A percentile compares a stretch with the other conserved stretches of the same genome.
phyloP scores from a whole-genome alignment of 2,888 invertebrate species.

The Norana najaformis region DNA sequence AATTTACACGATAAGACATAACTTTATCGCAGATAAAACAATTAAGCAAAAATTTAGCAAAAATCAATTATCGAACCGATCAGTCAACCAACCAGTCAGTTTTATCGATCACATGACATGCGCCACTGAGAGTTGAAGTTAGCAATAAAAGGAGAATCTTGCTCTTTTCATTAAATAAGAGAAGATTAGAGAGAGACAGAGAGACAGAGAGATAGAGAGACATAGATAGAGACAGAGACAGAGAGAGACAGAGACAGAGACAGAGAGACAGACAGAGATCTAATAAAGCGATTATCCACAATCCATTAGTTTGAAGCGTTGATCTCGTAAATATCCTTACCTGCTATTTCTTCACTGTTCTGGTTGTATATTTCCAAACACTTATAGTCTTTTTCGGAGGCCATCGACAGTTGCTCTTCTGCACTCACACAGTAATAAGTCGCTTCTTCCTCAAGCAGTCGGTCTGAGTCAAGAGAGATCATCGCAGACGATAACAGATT shows the following conservation, averaged over 20 bases:
- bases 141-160: not conserved
- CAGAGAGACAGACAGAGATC: not conserved
- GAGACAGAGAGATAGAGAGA: not conserved
- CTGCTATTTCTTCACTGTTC: not conserved
- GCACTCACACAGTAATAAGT: not conserved
- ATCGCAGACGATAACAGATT: not conserved
- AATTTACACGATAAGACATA: too few species aligned
- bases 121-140: not conserved
- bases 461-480: not conserved
- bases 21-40: too few species aligned
- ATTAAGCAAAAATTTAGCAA: too few species aligned
- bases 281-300: too few species aligned
- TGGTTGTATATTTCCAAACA: not conserved
- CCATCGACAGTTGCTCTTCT: not conserved
- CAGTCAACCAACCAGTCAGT: too few species aligned
- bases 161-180: too few species aligned
- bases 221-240: too few species aligned
- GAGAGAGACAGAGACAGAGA: not conserved
- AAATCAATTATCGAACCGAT: not conserved
- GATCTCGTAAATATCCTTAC: not conserved
- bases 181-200: not conserved
- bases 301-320: not conserved
- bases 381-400: not conserved
- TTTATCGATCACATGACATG: not conserved
- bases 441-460: not conserved